Base-by-base conservation (phyloP, 2,113 vertebrate species). In the Tachycineta bicolor region DNA sequence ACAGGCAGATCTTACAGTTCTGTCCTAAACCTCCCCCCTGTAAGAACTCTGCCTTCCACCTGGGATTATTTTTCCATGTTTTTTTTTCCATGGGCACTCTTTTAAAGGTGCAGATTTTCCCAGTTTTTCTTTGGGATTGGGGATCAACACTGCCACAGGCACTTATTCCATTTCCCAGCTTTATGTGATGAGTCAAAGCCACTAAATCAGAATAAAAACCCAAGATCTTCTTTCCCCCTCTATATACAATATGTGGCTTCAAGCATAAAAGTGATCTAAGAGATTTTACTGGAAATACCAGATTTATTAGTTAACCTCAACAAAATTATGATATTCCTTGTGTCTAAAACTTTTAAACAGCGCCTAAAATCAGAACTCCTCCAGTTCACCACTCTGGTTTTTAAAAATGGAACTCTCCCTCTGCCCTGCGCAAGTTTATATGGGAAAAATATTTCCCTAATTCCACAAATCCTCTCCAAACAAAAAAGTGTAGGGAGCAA, bases 231-330 rank as follows among this genome's bases (percentile, higher is more conserved):
- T 33, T 41, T 10, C 14, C 4, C 2, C 12, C 31, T 60, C 33
- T 21, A 33, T 6, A 60, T 16, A 7, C 3, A 19, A 14, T 4
- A 41, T 0, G 7, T 26, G 17, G 20, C 33, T 71, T 71, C 26
- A 75, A 9, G 2, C 21, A 14, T 4, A 9, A 18, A 19, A 0
- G 0, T 10, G 26, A 21, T 22, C 19, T 6, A 22, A 71, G 7
- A 50, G 20, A 83, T 55, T 67, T 85, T 50, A 58, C 11, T 31
- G 24, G 12, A 58, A 83, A 82, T 12, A 67, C 2, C 86, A 70
- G 19, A n/a, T 79, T 75, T 11, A 63, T 17, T 10, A 76, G 13
- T 22, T 28, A 46, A 73, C 43, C 34, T 37, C 68, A 73, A 68
- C 25, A 60, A 31, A 71, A 60, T 25, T 8, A 29, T 1, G 4